Base-by-base conservation (phyloP, 2,888 invertebrate species). In the Idaea straminata region DNA sequence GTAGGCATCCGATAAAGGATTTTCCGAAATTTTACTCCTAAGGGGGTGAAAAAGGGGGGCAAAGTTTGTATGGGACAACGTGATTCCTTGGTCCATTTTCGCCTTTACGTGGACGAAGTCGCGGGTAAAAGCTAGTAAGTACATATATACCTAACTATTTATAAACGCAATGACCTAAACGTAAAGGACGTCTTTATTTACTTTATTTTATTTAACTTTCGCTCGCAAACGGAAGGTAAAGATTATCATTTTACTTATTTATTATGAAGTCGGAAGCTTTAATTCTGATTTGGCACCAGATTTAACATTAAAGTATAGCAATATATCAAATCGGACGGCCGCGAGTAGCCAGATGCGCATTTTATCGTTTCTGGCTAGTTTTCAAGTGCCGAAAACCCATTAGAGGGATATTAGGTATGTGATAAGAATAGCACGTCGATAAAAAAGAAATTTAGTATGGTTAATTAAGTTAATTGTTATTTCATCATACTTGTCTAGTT, bases 351-450 rank as follows among this genome's bases (percentile, higher is more conserved):
- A 92, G 91, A 92, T 87, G 91, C 81, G 79, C 82, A 77, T 81
- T 87, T 89, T 90, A 91, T 91, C 90, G 83, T 82, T 86, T 85
- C 87, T 89, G 90, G 89, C 89, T 87, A 91, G 90, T 91, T 89
- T 84, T 92, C 92, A 91, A 92, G 92, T 91, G 89, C 83, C 78
- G 82, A 86, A 87, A 87, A 83, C 76, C 88, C 91, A 92, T 92
- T 91, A 91, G 87, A 82, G 84, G 82, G 77, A 81, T 86, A 87
- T 88, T 86, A 84, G 69, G 64, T 67, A 66, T 80, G 83, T 81
- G 83, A 81, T 83, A 82, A 80, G 82, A 84, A 84, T 87, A 86
- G 84, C 82, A 57, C 57, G 34, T 4, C 65, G 64, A 64, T 71
- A 71, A 66, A 69, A 65, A 67, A 66, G 5, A 25, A 59, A 58